Percentiles rank a stretch among this genome's conserved stretches.
phyloP scores from a whole-genome alignment of 2,888 invertebrate species.

The Idaea biselata region DNA sequence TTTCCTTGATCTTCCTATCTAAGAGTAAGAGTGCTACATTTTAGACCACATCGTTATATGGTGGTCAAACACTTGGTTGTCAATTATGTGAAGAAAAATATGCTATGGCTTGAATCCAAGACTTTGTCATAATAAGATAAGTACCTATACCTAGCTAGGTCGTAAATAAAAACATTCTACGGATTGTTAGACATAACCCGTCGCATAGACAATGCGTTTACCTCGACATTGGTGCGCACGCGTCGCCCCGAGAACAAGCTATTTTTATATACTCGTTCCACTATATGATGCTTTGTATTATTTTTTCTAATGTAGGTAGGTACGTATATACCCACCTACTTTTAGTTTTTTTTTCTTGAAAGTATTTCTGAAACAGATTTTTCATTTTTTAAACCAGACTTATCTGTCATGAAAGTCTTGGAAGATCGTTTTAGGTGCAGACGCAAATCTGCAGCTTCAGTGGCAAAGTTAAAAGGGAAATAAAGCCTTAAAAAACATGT shows the following conservation, averaged over 20 bases:
- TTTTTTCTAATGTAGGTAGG: background rate
- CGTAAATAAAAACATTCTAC: background rate
- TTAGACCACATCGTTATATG: too few species aligned
- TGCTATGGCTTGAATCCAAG: background rate
- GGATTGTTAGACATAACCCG: background rate
- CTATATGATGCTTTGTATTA: background rate
- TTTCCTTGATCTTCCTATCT: too few species aligned
- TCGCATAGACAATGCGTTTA: constrained; percentile 29
- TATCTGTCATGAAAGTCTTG: background rate
- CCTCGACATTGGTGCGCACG: constrained; percentile 35
- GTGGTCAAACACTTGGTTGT: too few species aligned
- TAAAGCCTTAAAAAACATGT: too few species aligned
- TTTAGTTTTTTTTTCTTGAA: background rate
- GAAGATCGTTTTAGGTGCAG: too few species aligned
- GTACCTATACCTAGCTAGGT: background rate
- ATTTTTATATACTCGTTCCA: constrained; percentile 18
- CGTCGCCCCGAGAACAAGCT: constrained; percentile 24
- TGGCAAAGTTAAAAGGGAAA: too few species aligned
- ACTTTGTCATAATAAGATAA: background rate
- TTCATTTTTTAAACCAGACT: background rate
- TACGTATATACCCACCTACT: background rate
- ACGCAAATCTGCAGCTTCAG: too few species aligned
- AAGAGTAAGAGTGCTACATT: too few species aligned
- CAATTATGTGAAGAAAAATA: background rate
- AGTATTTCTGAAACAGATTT: background rate